Conservation (phyloP, 2,113 vertebrate genomes). For the Progne subis region DNA sequence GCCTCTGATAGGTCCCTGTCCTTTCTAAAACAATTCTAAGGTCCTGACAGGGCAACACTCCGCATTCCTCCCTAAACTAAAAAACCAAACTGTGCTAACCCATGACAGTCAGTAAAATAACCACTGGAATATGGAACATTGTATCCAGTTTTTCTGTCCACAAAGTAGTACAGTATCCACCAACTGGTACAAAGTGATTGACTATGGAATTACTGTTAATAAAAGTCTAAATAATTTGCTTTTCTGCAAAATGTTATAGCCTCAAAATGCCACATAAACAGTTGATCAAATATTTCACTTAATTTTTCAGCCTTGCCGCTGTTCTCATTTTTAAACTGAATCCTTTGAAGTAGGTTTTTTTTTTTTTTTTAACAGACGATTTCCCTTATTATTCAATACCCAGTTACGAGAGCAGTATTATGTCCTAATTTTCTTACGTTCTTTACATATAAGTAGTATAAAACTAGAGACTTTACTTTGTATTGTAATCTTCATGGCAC, state of each 20-base stretch:
- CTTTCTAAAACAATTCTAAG: no score
- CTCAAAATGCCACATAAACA: slow-evolving; percentile 1
- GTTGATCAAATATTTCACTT: neutral
- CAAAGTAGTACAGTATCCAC: neutral
- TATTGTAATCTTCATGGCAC: neutral
- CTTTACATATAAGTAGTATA: neutral
- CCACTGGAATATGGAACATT: neutral
- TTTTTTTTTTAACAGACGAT: neutral
- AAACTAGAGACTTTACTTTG: neutral
- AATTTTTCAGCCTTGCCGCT: neutral
- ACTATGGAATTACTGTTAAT: neutral
- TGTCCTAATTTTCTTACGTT: neutral
- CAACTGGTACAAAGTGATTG: neutral
- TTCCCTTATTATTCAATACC: neutral
- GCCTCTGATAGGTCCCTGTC: no score
- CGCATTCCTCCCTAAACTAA: no score
- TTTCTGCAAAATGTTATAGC: neutral
- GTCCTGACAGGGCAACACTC: no score
- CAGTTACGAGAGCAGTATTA: neutral
- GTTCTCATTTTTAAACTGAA: neutral
- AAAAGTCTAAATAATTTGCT: neutral
- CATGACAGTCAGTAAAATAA: neutral
- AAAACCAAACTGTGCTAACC: no score
- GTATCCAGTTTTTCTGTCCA: neutral
- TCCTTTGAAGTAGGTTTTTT: neutral